Conservation (phyloP, 1,140 invertebrate genomes). For the Leptestheria dahalacensis region DNA sequence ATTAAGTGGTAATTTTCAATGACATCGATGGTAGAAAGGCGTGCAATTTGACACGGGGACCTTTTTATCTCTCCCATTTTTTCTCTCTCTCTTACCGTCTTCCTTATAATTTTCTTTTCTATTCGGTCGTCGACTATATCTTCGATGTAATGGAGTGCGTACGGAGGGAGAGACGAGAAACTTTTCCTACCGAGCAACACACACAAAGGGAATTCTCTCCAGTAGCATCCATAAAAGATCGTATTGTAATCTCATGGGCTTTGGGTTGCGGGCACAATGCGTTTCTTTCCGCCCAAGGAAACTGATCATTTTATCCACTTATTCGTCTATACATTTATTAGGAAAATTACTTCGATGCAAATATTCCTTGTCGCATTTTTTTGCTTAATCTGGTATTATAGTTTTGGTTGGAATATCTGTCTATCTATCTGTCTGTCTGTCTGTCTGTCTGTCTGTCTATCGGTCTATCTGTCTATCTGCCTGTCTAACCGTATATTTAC, state of each 20-base stretch:
- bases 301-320: too few species aligned
- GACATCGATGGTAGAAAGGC: not conserved
- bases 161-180: not conserved
- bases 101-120: not conserved
- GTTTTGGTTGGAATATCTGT: too few species aligned
- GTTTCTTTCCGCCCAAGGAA: too few species aligned
- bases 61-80: not conserved
- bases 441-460: too few species aligned
- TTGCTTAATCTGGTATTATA: too few species aligned
- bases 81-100: too few species aligned
- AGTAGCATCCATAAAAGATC: not conserved
- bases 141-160: not conserved
- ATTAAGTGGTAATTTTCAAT: not conserved
- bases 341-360: too few species aligned
- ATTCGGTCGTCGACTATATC: not conserved
- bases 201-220: not conserved
- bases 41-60: not conserved
- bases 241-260: not conserved
- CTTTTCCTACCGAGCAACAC: not conserved
- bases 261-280: not conserved
- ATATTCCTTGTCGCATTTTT: too few species aligned
- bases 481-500: too few species aligned
- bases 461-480: too few species aligned
- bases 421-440: too few species aligned
- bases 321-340: too few species aligned